Conservation (phyloP, 2,113 vertebrate species). For the Phocoena sinus region DNA sequence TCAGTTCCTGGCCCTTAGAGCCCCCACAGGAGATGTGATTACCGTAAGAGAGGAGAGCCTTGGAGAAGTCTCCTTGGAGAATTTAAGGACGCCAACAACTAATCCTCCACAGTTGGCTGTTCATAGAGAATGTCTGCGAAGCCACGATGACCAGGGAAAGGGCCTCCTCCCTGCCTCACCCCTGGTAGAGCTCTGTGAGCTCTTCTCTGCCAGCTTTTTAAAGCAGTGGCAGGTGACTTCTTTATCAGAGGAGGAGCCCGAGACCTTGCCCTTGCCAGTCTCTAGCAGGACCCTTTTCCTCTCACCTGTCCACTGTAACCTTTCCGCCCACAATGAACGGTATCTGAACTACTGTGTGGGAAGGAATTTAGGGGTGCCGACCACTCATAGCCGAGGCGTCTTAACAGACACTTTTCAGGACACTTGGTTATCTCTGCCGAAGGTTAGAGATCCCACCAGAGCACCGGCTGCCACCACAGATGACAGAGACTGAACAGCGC, state of each 20-base stretch:
- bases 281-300: not conserved
- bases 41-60: not conserved
- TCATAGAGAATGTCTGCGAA: not conserved
- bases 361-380: not conserved
- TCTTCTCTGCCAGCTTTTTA: rapidly evolving
- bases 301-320: not conserved
- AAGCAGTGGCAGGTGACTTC: not conserved
- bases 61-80: not conserved
- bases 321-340: not conserved
- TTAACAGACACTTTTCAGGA: not conserved
- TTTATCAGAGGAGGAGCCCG: not conserved
- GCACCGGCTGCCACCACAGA: not conserved
- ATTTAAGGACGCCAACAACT: not conserved
- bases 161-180: too few species aligned
- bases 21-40: too few species aligned
- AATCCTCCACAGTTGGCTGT: not conserved
- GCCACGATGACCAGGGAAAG: not conserved
- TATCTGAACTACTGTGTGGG: not conserved
- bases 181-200: not conserved
- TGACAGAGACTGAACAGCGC: not conserved
- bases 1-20: not conserved
- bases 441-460: too few species aligned
- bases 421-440: not conserved
- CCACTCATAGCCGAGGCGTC: not conserved
- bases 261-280: not conserved